phyloP scores from a whole-genome alignment of 2,797 vertebrate genomes.

The Diceros bicornis region DNA sequence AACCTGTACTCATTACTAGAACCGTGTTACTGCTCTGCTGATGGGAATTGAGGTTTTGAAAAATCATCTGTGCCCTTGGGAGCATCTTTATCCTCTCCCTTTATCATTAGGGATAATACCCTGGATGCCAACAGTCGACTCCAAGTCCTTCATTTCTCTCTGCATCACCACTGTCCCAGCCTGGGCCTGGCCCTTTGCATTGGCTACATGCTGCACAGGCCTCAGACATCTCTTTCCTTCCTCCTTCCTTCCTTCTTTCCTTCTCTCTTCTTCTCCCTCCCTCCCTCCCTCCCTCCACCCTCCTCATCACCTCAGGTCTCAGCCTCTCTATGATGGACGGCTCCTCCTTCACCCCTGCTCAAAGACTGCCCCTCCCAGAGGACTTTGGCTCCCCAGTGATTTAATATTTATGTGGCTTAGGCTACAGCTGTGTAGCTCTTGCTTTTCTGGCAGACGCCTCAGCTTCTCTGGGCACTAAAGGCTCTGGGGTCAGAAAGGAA shows the following conservation, averaged over 20 bases:
- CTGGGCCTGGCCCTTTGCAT: background rate
- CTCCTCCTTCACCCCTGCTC: background rate
- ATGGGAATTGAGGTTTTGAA: background rate
- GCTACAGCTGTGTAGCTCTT: background rate
- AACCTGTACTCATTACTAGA: background rate
- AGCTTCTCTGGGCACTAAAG: background rate
- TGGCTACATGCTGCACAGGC: background rate
- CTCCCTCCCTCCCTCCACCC: too few relatives aligned
- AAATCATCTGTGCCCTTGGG: background rate
- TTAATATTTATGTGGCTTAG: constrained; percentile 38
- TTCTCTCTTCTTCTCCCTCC: background rate
- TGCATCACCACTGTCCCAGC: too few relatives aligned
- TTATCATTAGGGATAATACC: background rate
- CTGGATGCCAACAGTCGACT: rapidly evolving
- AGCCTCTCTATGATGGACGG: background rate
- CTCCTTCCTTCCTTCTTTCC: background rate
- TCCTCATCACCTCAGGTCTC: background rate
- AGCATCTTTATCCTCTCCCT: background rate
- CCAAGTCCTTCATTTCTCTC: background rate
- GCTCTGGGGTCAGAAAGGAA: background rate
- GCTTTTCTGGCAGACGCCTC: background rate
- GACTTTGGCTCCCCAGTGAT: background rate
- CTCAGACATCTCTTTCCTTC: background rate
- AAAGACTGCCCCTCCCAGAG: background rate
- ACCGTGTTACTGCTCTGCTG: background rate